phyloP scores from a whole-genome alignment of 2,113 vertebrate species.

The Holacanthus passer region DNA sequence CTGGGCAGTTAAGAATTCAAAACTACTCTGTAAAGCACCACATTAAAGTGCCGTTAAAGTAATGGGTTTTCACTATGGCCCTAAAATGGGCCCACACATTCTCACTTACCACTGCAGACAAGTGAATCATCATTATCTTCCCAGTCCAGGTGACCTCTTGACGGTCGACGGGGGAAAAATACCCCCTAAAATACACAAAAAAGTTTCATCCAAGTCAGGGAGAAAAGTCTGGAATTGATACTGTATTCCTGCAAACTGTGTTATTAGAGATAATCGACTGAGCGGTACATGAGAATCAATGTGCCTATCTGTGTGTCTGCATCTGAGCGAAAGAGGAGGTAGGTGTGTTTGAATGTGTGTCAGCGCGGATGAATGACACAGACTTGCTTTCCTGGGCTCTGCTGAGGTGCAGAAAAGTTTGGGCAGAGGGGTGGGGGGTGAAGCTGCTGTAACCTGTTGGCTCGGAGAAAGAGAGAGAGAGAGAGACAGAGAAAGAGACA shows the following conservation, averaged over 20 bases:
- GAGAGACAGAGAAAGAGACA: slow-evolving; percentile 13
- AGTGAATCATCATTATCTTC: slow-evolving; percentile 56
- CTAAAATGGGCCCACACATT: slow-evolving; percentile 39
- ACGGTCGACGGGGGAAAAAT: slow-evolving; percentile 14
- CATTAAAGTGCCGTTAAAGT: slow-evolving; percentile 64
- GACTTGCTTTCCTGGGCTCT: slow-evolving; percentile 49
- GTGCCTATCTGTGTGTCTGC: slow-evolving; percentile 35
- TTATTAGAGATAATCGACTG: slow-evolving; percentile 20
- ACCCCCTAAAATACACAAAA: slow-evolving; percentile 37
- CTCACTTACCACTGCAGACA: slow-evolving; percentile 70
- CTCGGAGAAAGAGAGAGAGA: slow-evolving; percentile 43
- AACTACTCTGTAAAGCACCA: slow-evolving; percentile 51
- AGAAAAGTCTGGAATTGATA: slow-evolving; percentile 21
- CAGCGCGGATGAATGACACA: slow-evolving; percentile 72
- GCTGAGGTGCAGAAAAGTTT: slow-evolving; percentile 64
- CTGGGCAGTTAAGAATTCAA: slow-evolving; percentile 55
- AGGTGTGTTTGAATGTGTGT: slow-evolving; percentile 44
- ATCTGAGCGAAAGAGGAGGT: slow-evolving; percentile 57
- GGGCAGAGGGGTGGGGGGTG: slow-evolving; percentile 66
- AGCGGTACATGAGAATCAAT: slow-evolving; percentile 29
- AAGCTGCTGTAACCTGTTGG: slow-evolving; percentile 80
- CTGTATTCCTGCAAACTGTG: slow-evolving; percentile 40
- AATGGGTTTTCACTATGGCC: slow-evolving; percentile 57
- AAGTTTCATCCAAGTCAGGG: slow-evolving; percentile 50
- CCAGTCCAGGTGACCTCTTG: slow-evolving; percentile 50